Evolutionary conservation across 2,113 vertebrate genomes (phyloP).

Genomic region (Menura novaehollandiae): DNA sequence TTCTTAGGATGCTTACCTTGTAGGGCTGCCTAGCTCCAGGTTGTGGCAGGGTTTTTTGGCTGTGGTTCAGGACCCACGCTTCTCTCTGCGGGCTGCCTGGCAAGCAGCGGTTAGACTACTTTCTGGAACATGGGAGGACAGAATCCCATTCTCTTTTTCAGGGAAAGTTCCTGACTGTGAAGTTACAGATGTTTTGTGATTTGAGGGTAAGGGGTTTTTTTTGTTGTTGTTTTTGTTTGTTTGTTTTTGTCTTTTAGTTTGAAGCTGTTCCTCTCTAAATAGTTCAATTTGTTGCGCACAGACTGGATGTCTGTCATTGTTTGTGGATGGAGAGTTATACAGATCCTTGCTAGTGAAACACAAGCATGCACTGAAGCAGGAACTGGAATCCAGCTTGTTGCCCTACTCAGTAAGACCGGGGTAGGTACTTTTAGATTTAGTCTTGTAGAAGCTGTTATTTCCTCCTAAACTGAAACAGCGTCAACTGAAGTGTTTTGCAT

Average conservation of each 20-base stretch:
- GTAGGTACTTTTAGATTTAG: not conserved
- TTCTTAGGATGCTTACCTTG: not conserved
- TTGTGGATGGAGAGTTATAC: not conserved
- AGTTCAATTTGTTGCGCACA: not conserved
- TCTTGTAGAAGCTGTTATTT: not conserved
- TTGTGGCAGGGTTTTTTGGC: not conserved
- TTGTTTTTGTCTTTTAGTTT: not conserved
- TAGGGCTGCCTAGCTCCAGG: not conserved
- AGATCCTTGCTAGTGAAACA: not conserved
- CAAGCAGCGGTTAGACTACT: not conserved
- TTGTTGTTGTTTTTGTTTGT: not conserved
- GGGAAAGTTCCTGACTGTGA: not conserved
- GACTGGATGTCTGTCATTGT: not conserved
- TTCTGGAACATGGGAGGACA: not conserved
- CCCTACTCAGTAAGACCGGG: not conserved
- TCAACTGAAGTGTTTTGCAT: not conserved
- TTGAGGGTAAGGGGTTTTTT: not conserved
- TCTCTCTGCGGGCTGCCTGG: not conserved
- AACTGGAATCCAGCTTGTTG: not conserved
- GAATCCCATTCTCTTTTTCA: not conserved
- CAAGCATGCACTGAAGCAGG: not conserved
- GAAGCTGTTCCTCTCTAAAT: not conserved
- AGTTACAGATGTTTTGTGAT: not conserved
- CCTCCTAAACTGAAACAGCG: not conserved
- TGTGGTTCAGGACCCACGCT: not conserved